Percentiles rank a stretch among this genome's conserved stretches.
Conservation (phyloP, 2,797 vertebrate species). For the Streptopelia turtur region DNA sequence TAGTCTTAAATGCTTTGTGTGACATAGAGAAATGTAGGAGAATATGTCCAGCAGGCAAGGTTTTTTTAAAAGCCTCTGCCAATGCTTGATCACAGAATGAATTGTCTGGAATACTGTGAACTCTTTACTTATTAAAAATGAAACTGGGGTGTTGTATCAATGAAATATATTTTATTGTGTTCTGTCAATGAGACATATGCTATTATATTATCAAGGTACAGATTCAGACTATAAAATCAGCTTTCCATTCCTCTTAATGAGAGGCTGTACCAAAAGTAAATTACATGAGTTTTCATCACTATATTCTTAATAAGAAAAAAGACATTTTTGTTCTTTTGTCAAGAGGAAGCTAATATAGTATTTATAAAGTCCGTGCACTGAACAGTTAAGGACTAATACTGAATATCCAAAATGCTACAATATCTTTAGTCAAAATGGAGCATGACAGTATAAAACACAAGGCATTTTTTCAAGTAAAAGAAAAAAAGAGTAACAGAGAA, state of each 20-base stretch:
- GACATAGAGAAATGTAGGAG: conserved; percentile 4
- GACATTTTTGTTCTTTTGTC: conserved; percentile 29
- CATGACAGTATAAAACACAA: not conserved
- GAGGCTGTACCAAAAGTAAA: conserved; percentile 50
- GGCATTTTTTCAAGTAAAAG: not conserved
- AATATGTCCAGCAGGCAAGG: conserved; percentile 6
- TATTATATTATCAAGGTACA: conserved; percentile 72
- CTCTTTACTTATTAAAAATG: conserved; percentile 63
- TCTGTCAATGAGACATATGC: conserved; percentile 62
- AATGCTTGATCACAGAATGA: conserved; percentile 64
- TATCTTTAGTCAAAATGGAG: not conserved
- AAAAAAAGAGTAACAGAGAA: not conserved
- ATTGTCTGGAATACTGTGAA: conserved; percentile 44
- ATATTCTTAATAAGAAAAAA: conserved; percentile 35
- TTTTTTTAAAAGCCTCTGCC: conserved; percentile 28
- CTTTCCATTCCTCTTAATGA: conserved; percentile 69
- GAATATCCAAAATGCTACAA: conserved; percentile 20
- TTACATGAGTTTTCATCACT: conserved; percentile 48
- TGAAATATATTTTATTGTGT: conserved; percentile 65
- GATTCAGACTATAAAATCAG: conserved; percentile 69
- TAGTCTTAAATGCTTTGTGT: conserved; percentile 28
- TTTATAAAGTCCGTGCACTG: conserved; percentile 36
- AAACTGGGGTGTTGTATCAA: conserved; percentile 57
- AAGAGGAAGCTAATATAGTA: conserved; percentile 33
- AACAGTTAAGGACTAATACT: conserved; percentile 17